These are phyloP conservation scores for Acholoe squamosa DNA, from an alignment of 2,888 invertebrate species.

Conservation along the genomic window DNA sequence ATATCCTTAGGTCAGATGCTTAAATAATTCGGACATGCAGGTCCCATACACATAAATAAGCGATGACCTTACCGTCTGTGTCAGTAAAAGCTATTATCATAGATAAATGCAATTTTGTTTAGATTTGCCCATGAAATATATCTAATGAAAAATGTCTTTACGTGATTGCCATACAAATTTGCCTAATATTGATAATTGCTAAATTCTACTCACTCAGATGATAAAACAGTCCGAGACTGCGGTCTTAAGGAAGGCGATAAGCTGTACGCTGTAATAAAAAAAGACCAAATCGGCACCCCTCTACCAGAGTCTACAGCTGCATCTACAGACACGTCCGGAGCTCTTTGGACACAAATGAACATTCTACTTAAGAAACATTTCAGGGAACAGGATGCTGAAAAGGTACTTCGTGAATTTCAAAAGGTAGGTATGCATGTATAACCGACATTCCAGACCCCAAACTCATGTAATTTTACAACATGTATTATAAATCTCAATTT, in stretches of 20 bases:
- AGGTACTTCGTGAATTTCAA: conserved; percentile 37
- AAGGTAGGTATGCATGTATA: background rate
- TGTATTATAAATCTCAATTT: no score
- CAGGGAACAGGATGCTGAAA: conserved; percentile 44
- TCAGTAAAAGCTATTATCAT: no score
- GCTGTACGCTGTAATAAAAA: conserved; percentile 48
- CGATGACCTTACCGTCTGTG: no score
- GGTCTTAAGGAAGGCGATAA: conserved; percentile 50
- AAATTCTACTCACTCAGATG: conserved; percentile 16
- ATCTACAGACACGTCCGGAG: background rate
- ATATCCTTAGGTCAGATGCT: no score
- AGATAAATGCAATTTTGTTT: no score
- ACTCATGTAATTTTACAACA: no score
- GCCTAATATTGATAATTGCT: background rate
- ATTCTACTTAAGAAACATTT: conserved; percentile 29
- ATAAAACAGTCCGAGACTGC: conserved; percentile 49
- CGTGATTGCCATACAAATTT: no score
- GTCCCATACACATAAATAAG: no score
- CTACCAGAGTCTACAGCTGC: conserved; percentile 9
- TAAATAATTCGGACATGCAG: no score
- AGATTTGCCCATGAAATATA: no score
- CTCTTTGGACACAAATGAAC: conserved; percentile 19
- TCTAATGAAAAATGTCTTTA: no score
- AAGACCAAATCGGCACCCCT: conserved; percentile 17
- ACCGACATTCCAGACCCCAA: no score